Evolutionary conservation across 2,888 invertebrate genomes (phyloP), one percentile per base, ranked within the genome.

Genomic region (Orthosia gothica): DNA sequence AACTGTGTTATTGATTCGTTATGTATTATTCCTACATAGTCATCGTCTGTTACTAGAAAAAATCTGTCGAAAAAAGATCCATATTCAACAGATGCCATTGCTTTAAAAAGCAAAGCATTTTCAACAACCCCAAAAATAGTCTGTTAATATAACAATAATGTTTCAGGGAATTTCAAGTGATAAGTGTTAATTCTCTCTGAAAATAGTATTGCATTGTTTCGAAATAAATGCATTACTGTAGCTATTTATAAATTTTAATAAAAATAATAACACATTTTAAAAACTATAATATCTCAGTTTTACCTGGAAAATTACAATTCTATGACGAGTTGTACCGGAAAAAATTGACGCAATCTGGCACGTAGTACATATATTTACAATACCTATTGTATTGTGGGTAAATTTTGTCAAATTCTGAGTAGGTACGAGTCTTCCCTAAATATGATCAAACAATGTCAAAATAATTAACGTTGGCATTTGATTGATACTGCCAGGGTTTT

Each of bases 181-280:
- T 54, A 45, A n/a, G 5, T 32, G n/a, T 58, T 2, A 15, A 45
- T 23, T 49, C 12, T 13, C 7, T 18, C 4, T 32, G 2, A 26
- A 45, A 57, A 68, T 57, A 78, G n/a, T 20, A 58, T 57, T 79
- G 12, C 15, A 57, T 79, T 79, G 49, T 78, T 57, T 40, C 1
- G 20, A 13, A 75, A 65, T 26, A 32, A 58, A 49, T n/a, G 23
- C 2, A 23, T 5, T 16, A 20, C 1, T 3, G 3, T 49, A 50
- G 9, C 7, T 18, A 49, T 54, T 16, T 20, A 15, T 26, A 18
- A 4, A 4, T 7, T 74, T 45, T 15, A 20, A 72, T 54, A 16
- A 12, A 26, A 49, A 70, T 58, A 26, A 32, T 52, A 15, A 23
- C 15, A 61, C 23, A 63, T 63, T 23, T 2, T 5, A 50, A 62